Evolutionary conservation across 2,888 invertebrate genomes (phyloP), one percentile per base, ranked within the genome.

Genomic region (Zaprionus lineosus): DNA sequence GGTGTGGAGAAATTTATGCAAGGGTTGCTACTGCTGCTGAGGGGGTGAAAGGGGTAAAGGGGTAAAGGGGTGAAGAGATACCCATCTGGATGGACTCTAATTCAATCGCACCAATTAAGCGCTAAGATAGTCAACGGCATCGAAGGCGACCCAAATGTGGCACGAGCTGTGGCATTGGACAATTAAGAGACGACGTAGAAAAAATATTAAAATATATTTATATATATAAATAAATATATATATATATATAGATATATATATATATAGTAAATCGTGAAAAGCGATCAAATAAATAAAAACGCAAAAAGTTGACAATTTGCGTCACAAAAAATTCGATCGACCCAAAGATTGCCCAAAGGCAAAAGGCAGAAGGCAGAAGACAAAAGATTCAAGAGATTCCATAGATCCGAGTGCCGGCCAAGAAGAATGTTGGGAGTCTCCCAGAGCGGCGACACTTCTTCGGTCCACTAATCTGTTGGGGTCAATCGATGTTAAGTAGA

Each of bases 401-500:
- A 26, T 34, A 52, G 33, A 19, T 28, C 41, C n/a, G n/a, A n/a
- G n/a, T n/a, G n/a, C n/a, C n/a, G n/a, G n/a, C n/a, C n/a, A 1
- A 2, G n/a, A 67, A 69, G 69, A 70, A 70, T 70, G 74, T 51
- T 40, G 48, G 24, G 37, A 29, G 34, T 56, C 11, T 46, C 31
- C 53, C 41, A 52, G 48, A 67, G 59, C 39, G 7, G 14, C 52
- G 62, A 68, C 63, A 62, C 58, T 66, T 70, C 74, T 60, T 73
- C 47, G 51, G 62, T 71, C 69, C 81, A 88, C 88, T 90, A 90
- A 90, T 90, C 90, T 90, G 89, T 86, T 84, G 83, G 79, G 90
- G 90, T 90, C 90, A 90, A 90, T 90, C 90, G 90, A 90, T 90
- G 90, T 90, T 90, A 90, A 90, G 89, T 90, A 90, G 90, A 90